Evolutionary conservation across 2,797 vertebrate species (phyloP).

Genomic region (Phataginus tricuspis): DNA sequence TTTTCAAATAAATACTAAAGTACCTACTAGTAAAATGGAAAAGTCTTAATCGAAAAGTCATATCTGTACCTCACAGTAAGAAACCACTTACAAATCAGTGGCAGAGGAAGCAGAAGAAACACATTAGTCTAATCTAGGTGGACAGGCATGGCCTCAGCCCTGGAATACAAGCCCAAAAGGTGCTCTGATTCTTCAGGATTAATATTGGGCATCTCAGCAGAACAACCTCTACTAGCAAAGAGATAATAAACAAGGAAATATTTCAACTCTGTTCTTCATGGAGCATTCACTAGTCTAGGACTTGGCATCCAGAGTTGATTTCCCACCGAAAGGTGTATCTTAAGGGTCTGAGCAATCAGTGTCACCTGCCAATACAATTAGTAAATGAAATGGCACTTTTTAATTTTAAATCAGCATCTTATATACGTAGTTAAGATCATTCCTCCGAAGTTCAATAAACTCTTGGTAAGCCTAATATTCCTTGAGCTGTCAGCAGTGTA

Average conservation of each 20-base stretch:
- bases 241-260: neutral
- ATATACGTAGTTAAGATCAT: neutral
- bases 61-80: neutral
- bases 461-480: neutral
- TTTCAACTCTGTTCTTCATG: neutral
- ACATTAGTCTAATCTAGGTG: neutral
- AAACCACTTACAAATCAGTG: neutral
- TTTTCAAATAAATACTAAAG: conserved; percentile 41
- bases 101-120: neutral
- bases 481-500: neutral
- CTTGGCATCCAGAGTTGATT: neutral
- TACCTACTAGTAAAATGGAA: neutral
- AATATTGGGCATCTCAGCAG: neutral
- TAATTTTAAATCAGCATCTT: neutral
- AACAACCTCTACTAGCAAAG: neutral
- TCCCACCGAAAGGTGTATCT: neutral
- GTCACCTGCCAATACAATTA: neutral
- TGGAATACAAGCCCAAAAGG: neutral
- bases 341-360: neutral
- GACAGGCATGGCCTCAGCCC: neutral
- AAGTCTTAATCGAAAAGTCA: conserved; percentile 12
- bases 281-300: neutral
- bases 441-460: neutral
- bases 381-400: neutral
- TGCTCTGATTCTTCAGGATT: conserved; percentile 8